These are phyloP conservation scores for Desmophyllum pertusum DNA, from an alignment of 92 coral and sea anemone species.

Conservation along the genomic window DNA sequence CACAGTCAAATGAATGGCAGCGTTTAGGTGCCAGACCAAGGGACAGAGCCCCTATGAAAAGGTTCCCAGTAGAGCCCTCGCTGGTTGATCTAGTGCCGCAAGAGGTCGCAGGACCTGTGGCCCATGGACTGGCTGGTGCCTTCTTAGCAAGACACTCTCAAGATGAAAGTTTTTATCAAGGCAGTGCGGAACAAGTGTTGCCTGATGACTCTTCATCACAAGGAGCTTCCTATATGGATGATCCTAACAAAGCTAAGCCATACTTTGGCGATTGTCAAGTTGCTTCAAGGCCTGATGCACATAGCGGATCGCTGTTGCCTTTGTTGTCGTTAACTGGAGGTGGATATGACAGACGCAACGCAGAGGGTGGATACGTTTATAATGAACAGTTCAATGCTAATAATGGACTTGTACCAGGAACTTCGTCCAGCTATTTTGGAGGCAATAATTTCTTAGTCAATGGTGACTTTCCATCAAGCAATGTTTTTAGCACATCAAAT, in stretches of 20 bases:
- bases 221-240: conserved; percentile 6
- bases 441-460: no score
- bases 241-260: not conserved
- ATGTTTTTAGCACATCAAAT: not conserved
- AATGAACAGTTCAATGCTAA: not conserved
- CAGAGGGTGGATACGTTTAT: not conserved
- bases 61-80: not conserved
- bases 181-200: not conserved
- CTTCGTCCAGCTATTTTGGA: not conserved
- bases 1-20: conserved; percentile 2
- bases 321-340: not conserved
- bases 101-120: not conserved
- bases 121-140: conserved; percentile 3
- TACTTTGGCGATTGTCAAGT: conserved; percentile 13
- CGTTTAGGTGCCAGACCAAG: conserved; percentile 35
- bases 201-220: not conserved
- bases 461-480: not conserved
- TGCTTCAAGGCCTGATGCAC: not conserved
- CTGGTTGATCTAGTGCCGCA: not conserved
- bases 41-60: not conserved
- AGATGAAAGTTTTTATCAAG: conserved; percentile 8
- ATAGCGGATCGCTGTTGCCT: not conserved
- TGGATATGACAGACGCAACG: not conserved
- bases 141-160: conserved; percentile 25
- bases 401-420: not conserved